phyloP scores from a whole-genome alignment of 2,113 vertebrate genomes.

The Chrysemys picta region DNA sequence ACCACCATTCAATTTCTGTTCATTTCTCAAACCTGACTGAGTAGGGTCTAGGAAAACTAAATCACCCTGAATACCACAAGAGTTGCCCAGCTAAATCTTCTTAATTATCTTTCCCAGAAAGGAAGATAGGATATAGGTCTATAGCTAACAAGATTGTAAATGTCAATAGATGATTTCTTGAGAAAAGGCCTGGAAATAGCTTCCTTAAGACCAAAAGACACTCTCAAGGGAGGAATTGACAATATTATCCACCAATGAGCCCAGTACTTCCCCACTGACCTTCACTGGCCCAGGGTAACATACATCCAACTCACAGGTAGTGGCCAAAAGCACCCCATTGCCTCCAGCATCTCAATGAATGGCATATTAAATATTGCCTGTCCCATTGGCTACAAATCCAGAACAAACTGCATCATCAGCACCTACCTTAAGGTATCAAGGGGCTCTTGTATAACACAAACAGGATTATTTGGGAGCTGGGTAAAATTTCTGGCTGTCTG shows the following conservation, averaged over 20 bases:
- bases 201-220: not conserved
- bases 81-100: not conserved
- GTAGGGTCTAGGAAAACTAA: not conserved
- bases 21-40: not conserved
- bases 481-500: not conserved
- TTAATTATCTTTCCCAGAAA: not conserved
- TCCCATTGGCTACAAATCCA: not conserved
- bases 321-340: not conserved
- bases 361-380: not conserved
- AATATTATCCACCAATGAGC: not conserved
- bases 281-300: not conserved
- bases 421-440: not conserved
- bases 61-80: not conserved
- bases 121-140: not conserved
- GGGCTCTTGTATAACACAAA: not conserved
- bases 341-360: not conserved
- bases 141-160: not conserved
- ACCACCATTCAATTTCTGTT: not conserved
- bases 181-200: not conserved
- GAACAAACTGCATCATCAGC: not conserved
- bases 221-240: not conserved
- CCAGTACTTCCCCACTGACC: not conserved
- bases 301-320: not conserved
- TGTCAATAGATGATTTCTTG: not conserved
- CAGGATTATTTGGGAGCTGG: not conserved